Conservation (phyloP, 2,888 invertebrate genomes). For the Brenthis ino region DNA sequence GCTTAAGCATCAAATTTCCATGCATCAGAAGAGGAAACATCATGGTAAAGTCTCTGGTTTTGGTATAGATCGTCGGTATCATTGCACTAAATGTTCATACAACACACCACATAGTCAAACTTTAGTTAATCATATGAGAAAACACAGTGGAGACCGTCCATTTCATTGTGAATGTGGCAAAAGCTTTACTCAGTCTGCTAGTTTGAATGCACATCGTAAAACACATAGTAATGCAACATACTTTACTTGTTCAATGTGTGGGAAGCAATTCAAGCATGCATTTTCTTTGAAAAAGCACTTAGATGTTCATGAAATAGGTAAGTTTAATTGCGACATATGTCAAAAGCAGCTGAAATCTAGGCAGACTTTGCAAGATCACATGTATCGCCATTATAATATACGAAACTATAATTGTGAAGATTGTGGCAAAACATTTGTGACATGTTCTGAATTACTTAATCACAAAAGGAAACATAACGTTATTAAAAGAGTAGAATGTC, state of each 20-base stretch:
- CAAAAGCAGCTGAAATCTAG: constrained; percentile 70
- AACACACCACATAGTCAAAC: constrained; percentile 75
- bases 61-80: constrained; percentile 63
- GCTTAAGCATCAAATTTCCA: constrained; percentile 59
- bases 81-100: constrained; percentile 71
- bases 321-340: constrained; percentile 65
- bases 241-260: constrained; percentile 70
- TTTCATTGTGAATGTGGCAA: constrained; percentile 74
- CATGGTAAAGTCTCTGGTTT: constrained; percentile 66
- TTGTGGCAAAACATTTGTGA: constrained; percentile 75
- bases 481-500: constrained; percentile 63
- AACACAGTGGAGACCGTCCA: constrained; percentile 73
- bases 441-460: constrained; percentile 70
- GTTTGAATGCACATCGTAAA: constrained; percentile 69
- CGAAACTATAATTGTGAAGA: constrained; percentile 74
- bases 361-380: constrained; percentile 64
- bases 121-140: constrained; percentile 70
- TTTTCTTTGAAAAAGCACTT: constrained; percentile 70
- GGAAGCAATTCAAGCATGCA: constrained; percentile 77
- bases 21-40: constrained; percentile 68
- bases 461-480: constrained; percentile 66
- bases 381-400: constrained; percentile 72
- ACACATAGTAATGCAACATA: constrained; percentile 65
- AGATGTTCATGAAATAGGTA: constrained; percentile 64
- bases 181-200: constrained; percentile 70